Evolutionary conservation across 2,113 vertebrate species (phyloP).

Genomic region (Zosterops hypoxanthus): DNA sequence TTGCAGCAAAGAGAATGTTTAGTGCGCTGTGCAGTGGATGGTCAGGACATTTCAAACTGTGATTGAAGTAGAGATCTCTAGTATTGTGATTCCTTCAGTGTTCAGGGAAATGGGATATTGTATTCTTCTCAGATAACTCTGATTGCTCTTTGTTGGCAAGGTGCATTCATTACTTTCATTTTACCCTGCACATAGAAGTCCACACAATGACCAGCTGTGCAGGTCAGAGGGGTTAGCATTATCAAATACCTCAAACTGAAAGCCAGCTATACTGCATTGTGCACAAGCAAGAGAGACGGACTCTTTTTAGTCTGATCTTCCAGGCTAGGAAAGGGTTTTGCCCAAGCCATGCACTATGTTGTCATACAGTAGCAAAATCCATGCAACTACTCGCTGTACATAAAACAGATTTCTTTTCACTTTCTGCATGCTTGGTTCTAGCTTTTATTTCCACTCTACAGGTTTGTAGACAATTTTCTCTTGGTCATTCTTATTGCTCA

Average conservation of each 20-base stretch:
- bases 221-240: not conserved
- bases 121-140: not conserved
- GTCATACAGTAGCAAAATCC: not conserved
- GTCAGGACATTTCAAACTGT: not conserved
- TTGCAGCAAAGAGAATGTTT: not conserved
- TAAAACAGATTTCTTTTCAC: not conserved
- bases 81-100: not conserved
- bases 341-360: not conserved
- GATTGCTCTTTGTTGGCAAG: not conserved
- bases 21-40: not conserved
- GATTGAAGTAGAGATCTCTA: not conserved
- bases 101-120: not conserved
- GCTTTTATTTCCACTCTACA: not conserved
- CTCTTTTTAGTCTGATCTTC: not conserved
- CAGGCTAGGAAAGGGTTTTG: not conserved
- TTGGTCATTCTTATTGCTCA: not conserved
- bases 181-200: not conserved
- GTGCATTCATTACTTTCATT: not conserved
- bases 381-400: not conserved
- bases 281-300: not conserved
- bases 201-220: not conserved
- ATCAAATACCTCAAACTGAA: not conserved
- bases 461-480: not conserved
- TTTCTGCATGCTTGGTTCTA: not conserved
- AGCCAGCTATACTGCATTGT: not conserved